A percentile compares a stretch with the other conserved stretches of the same genome.
Evolutionary conservation across 1,140 invertebrate genomes (phyloP).

Genomic region (Linepithema humile): DNA sequence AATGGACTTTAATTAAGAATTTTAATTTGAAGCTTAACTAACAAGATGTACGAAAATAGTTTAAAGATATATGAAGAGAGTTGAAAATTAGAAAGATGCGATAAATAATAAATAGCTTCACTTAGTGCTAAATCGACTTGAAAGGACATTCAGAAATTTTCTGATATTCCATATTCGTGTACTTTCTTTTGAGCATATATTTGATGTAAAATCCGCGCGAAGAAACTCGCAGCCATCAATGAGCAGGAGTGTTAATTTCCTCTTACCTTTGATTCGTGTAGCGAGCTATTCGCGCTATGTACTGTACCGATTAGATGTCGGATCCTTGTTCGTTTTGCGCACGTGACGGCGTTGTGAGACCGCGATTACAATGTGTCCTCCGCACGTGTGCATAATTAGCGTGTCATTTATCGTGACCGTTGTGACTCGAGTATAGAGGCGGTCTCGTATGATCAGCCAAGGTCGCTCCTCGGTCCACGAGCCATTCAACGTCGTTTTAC

Average conservation of each 20-base stretch:
- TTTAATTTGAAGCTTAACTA: too few relatives aligned
- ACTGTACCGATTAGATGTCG: not conserved
- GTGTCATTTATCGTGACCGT: slow-evolving; percentile 49
- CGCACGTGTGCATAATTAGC: slow-evolving; percentile 50
- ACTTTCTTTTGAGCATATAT: too few relatives aligned
- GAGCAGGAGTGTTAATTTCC: not conserved
- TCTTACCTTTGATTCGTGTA: not conserved
- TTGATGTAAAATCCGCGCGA: not conserved
- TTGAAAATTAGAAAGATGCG: too few relatives aligned
- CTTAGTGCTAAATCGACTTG: too few relatives aligned
- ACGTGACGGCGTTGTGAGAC: not conserved
- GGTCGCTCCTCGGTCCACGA: slow-evolving; percentile 4
- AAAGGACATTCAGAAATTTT: too few relatives aligned
- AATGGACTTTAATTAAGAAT: too few relatives aligned
- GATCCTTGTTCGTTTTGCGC: not conserved
- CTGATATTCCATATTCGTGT: too few relatives aligned
- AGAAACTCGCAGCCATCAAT: not conserved
- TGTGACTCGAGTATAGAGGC: not conserved
- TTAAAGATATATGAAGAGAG: too few relatives aligned
- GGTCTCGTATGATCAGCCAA: slow-evolving; percentile 35
- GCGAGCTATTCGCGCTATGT: not conserved
- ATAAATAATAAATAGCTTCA: too few relatives aligned
- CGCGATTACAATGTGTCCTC: slow-evolving; percentile 42
- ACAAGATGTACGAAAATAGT: too few relatives aligned
- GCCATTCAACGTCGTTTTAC: not conserved